A percentile compares a stretch with the other conserved stretches of the same genome.
phyloP scores from a whole-genome alignment of 2,113 vertebrate species.

The Triplophysa rosa region DNA sequence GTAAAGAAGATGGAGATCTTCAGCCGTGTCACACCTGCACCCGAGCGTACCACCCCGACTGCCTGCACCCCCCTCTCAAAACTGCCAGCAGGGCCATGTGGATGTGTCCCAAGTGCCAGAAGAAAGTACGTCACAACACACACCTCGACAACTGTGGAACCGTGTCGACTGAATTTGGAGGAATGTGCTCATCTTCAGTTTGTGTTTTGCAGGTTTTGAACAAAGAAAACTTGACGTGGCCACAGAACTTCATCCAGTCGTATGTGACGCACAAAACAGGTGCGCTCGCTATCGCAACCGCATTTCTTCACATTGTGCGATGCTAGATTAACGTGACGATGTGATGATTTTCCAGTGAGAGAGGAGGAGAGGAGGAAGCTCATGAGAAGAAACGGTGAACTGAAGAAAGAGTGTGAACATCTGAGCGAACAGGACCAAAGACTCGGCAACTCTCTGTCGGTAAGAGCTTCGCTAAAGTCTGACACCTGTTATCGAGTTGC shows the following conservation, averaged over 20 bases:
- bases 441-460: slow-evolving; percentile 83
- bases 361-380: slow-evolving; percentile 93
- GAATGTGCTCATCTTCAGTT: background rate
- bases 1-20: slow-evolving; percentile 83
- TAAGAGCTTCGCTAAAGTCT: slow-evolving; percentile 54
- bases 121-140: slow-evolving; percentile 80
- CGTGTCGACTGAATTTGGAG: background rate
- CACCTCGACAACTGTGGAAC: background rate
- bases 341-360: slow-evolving; percentile 74
- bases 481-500: no score
- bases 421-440: slow-evolving; percentile 86
- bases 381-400: slow-evolving; percentile 82
- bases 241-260: slow-evolving; percentile 92
- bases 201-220: slow-evolving; percentile 83
- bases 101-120: slow-evolving; percentile 97
- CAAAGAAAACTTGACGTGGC: slow-evolving; percentile 92
- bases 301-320: background rate
- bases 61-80: slow-evolving; percentile 88
- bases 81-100: slow-evolving; percentile 84
- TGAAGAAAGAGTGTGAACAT: slow-evolving; percentile 85
- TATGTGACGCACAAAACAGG: slow-evolving; percentile 96
- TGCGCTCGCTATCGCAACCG: slow-evolving; percentile 52
- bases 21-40: slow-evolving; percentile 89
- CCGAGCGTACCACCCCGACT: slow-evolving; percentile 88
- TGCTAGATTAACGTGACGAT: background rate